A percentile compares a stretch with the other conserved stretches of the same genome.
phyloP scores from a whole-genome alignment of 2,113 vertebrate species.

The Neomonachus schauinslandi region DNA sequence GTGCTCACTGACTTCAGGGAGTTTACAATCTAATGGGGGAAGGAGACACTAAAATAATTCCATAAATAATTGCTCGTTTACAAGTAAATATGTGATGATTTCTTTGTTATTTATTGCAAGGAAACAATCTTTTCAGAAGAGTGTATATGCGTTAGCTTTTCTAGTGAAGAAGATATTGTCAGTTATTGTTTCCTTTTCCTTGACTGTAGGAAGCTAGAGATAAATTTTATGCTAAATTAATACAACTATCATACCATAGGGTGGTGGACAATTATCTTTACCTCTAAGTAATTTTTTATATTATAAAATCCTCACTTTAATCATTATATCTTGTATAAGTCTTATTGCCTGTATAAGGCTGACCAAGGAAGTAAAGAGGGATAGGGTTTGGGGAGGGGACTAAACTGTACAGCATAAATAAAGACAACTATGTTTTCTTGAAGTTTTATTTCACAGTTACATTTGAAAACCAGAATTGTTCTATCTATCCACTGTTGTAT shows the following conservation, averaged over 20 bases:
- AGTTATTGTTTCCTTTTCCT: not conserved
- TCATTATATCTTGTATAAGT: not conserved
- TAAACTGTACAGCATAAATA: not conserved
- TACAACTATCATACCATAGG: not conserved
- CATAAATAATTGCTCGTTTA: constrained; percentile 27
- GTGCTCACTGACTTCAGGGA: constrained; percentile 10
- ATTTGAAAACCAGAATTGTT: constrained; percentile 51
- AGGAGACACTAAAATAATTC: not conserved
- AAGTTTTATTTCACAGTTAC: constrained; percentile 32
- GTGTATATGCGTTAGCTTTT: constrained; percentile 9
- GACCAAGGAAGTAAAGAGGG: not conserved
- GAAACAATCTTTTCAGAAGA: constrained; percentile 15
- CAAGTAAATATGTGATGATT: constrained; percentile 4
- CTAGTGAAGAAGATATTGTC: not conserved
- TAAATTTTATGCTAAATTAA: constrained; percentile 17
- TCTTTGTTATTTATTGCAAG: constrained; percentile 21
- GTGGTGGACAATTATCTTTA: not conserved
- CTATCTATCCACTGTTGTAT: constrained; percentile 9
- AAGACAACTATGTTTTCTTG: not conserved
- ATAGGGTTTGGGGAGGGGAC: not conserved
- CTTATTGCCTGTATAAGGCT: not conserved
- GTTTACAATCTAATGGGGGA: not conserved
- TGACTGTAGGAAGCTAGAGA: not conserved
- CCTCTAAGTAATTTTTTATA: constrained; percentile 33
- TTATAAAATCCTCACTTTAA: constrained; percentile 34